Base-by-base conservation (phyloP, 2,888 invertebrate genomes). In the Pogonocherus hispidulus region DNA sequence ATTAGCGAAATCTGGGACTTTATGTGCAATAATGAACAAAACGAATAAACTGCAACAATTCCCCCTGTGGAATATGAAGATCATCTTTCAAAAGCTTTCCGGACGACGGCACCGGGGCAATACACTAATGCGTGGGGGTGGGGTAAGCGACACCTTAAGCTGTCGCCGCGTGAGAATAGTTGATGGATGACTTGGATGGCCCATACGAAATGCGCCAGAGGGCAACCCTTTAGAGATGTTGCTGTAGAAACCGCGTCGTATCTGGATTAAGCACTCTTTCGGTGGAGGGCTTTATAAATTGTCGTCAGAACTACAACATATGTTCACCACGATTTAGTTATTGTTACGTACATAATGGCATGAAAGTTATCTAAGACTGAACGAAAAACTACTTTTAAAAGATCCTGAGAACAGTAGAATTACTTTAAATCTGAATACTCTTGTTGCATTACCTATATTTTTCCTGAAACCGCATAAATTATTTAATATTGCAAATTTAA, bases 51-150 rank as follows among this genome's bases (percentile, higher is more conserved):
- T 60, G 27, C 49, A 47, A 49, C 19, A 60, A 60, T 60, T 35
- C 32, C 35, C 23, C n/a, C 14, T 16, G 46, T 22, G 14, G 49
- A 32, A 60, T 49, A 35, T 60, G 60, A 32, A 49, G 35, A 46
- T 59, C 46, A 27, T 57, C 18, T 23, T 71, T 73, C 76, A 72
- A 78, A 76, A 78, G 75, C 76, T 77, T 76, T 76, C 79, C 78
- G 80, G 77, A 79, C 77, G 77, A 78, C 68, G 78, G 79, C 74
- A 69, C 78, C 74, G 73, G 70, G 79, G 81, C 78, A 83, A 82
- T 83, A 82, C 81, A 80, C 82, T 83, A 83, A 83, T 83, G 83
- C 78, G 77, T 80, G 79, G 80, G 79, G 80, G 81, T 77, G 81
- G 81, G 77, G 79, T 79, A 80, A 79, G 79, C 79, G 83, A 82